These are phyloP conservation scores for Drosophila triauraria DNA, from an alignment of 1,140 invertebrate genomes.

Conservation along the genomic window DNA sequence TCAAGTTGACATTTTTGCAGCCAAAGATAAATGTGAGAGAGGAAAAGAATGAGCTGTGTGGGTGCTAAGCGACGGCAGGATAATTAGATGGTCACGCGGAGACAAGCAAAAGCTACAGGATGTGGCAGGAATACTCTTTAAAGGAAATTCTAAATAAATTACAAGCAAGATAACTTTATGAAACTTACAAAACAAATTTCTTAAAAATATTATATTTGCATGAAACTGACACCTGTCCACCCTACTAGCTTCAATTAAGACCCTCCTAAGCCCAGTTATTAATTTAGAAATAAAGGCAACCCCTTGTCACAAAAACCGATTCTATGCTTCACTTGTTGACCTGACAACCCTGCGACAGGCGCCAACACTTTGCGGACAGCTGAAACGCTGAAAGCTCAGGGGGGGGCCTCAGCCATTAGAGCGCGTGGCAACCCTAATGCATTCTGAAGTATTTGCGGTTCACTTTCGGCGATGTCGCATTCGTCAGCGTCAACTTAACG, in stretches of 20 bases:
- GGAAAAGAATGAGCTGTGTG: constrained; percentile 1
- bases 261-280: not conserved
- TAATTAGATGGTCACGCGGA: constrained; percentile 35
- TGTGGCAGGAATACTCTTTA: not conserved
- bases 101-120: not conserved
- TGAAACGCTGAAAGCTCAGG: not conserved
- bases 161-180: not conserved
- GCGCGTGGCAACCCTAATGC: constrained; percentile 43
- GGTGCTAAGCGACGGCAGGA: constrained; percentile 18
- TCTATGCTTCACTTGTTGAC: constrained; percentile 5
- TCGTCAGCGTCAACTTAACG: constrained; percentile 70
- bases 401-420: constrained; percentile 10
- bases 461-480: constrained; percentile 56
- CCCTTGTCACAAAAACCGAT: not conserved
- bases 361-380: constrained; percentile 6
- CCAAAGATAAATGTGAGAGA: constrained; percentile 26
- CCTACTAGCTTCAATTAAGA: not conserved
- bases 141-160: not conserved
- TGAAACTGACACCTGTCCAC: too few relatives aligned
- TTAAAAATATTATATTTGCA: too few relatives aligned
- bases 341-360: constrained; percentile 24
- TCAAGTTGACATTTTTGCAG: constrained; percentile 51
- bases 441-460: constrained; percentile 40
- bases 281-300: not conserved
- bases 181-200: too few relatives aligned